A percentile compares a stretch with the other conserved stretches of the same genome.
Conservation (phyloP, 2,888 invertebrate genomes). For the Chrysina gloriosa region DNA sequence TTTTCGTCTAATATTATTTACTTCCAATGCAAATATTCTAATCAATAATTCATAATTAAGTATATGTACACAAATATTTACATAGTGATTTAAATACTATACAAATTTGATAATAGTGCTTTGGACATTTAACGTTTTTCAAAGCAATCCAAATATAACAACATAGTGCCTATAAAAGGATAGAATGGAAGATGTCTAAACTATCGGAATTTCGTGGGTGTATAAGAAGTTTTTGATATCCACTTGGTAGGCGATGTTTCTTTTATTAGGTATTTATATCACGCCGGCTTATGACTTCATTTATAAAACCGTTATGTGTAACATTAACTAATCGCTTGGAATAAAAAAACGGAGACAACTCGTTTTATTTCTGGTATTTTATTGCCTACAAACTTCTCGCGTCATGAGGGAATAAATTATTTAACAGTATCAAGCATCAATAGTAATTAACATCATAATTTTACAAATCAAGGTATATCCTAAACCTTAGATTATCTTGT, state of each 20-base stretch:
- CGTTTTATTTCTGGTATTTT: constrained; percentile 9
- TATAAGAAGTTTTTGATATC: constrained; percentile 6
- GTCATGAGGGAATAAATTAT: neutral
- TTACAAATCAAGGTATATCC: too few relatives aligned
- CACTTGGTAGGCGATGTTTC: constrained; percentile 22
- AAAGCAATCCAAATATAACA: neutral
- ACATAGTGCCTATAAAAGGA: neutral
- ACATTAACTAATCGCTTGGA: constrained; percentile 22
- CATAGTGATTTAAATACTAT: neutral
- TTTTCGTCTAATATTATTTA: constrained; percentile 21
- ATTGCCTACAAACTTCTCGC: neutral
- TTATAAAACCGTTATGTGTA: constrained; percentile 19
- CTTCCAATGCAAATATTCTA: constrained; percentile 1
- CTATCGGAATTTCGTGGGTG: constrained; percentile 28
- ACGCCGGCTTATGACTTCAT: constrained; percentile 27
- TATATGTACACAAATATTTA: neutral
- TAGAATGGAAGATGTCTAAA: constrained; percentile 1
- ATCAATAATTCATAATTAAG: constrained; percentile 6
- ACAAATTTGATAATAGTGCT: neutral
- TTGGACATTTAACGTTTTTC: neutral
- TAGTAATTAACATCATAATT: too few relatives aligned
- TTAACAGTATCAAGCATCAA: neutral
- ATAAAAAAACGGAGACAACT: neutral
- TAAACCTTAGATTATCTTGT: too few relatives aligned
- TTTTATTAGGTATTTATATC: constrained; percentile 20